Conservation (phyloP, 2,888 invertebrate genomes). For the Thecocarcelia acutangulata region DNA sequence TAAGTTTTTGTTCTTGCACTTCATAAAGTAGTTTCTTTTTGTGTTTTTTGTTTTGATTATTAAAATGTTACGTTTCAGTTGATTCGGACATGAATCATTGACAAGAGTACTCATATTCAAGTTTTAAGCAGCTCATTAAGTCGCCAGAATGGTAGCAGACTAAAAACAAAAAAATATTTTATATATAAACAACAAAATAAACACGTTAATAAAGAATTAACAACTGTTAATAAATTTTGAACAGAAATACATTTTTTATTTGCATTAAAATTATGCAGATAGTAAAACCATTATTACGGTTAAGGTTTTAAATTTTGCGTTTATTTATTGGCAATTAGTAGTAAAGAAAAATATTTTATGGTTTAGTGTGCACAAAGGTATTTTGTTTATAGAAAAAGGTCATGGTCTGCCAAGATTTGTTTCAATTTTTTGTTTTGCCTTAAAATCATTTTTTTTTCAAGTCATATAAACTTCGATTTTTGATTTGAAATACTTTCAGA, state of each 20-base stretch:
- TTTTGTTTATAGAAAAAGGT: constrained; percentile 56
- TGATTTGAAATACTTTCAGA: constrained; percentile 38
- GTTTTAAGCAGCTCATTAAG: constrained; percentile 39
- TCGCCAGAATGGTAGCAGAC: constrained; percentile 46
- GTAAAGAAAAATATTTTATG: constrained; percentile 31
- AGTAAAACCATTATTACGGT: constrained; percentile 49
- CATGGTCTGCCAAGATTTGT: constrained; percentile 45
- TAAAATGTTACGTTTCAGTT: constrained; percentile 48
- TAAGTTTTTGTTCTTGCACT: constrained; percentile 31
- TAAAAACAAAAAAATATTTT: no score
- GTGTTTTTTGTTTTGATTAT: not conserved
- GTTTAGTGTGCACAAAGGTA: constrained; percentile 26
- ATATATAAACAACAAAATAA: not conserved
- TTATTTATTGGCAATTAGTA: constrained; percentile 8
- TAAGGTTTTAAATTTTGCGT: constrained; percentile 34
- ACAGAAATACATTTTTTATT: constrained; percentile 30
- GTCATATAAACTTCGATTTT: no score
- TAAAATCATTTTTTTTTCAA: not conserved
- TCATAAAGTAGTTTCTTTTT: constrained; percentile 27
- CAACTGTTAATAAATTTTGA: not conserved
- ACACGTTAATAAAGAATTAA: constrained; percentile 9
- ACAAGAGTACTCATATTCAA: constrained; percentile 17
- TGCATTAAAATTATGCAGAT: constrained; percentile 23
- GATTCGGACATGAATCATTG: constrained; percentile 53
- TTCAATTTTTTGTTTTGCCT: constrained; percentile 18